phyloP scores from a whole-genome alignment of 2,797 vertebrate species.

The Parauchenoglanis punctatus region DNA sequence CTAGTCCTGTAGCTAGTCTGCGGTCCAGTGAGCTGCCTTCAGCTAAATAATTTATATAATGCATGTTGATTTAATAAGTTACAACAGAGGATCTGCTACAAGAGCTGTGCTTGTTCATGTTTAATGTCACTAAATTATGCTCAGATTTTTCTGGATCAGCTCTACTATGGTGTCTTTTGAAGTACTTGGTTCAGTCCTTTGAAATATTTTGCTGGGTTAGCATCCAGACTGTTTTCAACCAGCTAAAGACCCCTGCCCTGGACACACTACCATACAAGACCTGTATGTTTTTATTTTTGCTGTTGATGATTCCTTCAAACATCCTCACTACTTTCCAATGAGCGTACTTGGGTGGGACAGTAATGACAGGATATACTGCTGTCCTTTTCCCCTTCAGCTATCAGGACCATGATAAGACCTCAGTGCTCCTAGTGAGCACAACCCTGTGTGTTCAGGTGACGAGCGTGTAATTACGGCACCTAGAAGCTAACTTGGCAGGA shows the following conservation, averaged over 20 bases:
- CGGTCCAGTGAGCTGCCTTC: background rate
- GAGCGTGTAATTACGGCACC: conserved; percentile 37
- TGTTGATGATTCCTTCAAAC: conserved; percentile 3
- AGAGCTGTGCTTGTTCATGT: background rate
- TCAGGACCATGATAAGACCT: conserved; percentile 26
- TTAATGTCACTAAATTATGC: background rate
- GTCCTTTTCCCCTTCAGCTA: conserved; percentile 33
- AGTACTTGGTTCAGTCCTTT: background rate
- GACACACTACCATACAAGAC: background rate
- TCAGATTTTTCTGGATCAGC: background rate
- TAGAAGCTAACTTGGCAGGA: conserved; percentile 37
- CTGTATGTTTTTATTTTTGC: background rate
- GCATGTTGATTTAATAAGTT: background rate
- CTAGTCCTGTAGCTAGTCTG: background rate
- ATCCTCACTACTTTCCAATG: background rate
- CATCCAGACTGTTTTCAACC: background rate
- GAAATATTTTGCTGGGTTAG: background rate
- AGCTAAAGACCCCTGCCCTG: background rate
- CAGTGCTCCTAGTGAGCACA: conserved; percentile 26
- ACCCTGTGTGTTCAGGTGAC: conserved; percentile 46
- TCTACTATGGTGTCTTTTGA: background rate
- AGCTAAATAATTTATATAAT: background rate
- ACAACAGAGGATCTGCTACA: background rate
- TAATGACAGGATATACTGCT: background rate
- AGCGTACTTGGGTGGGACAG: background rate